A percentile compares a stretch with the other conserved stretches of the same genome.
These are phyloP conservation scores for Fabriciana adippe DNA, from an alignment of 2,888 invertebrate genomes.

Conservation along the genomic window DNA sequence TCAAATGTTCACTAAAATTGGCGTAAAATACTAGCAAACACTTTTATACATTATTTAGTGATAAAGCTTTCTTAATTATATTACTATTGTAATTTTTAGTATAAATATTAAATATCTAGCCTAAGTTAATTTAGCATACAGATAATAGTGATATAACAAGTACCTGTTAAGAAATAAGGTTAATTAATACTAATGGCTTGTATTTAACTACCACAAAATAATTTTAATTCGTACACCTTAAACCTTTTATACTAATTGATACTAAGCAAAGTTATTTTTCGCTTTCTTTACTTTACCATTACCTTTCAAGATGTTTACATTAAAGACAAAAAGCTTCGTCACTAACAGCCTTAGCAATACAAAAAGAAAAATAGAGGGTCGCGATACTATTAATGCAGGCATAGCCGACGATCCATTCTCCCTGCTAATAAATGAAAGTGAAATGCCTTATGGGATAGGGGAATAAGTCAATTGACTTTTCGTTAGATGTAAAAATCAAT, in stretches of 20 bases:
- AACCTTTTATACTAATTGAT: conserved; percentile 4
- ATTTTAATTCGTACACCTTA: neutral
- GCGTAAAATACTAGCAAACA: too few species aligned
- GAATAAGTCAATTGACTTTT: conserved; percentile 36
- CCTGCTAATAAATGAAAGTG: conserved; percentile 42
- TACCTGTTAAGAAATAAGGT: too few species aligned
- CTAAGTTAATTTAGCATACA: too few species aligned
- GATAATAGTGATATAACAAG: too few species aligned
- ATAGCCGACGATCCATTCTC: conserved; percentile 33
- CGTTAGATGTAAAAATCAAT: conserved; percentile 15
- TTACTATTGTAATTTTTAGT: too few species aligned
- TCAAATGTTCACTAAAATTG: too few species aligned
- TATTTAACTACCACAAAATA: neutral
- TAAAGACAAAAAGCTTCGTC: conserved; percentile 31
- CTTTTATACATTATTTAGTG: too few species aligned
- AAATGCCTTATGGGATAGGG: conserved; percentile 36
- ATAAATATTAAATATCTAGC: too few species aligned
- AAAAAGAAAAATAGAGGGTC: conserved; percentile 35
- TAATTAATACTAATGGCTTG: too few species aligned
- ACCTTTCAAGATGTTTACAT: conserved; percentile 2
- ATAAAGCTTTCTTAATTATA: too few species aligned
- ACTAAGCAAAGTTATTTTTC: neutral
- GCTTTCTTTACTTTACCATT: neutral
- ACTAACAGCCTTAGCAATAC: conserved; percentile 32
- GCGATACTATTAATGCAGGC: conserved; percentile 37